Conservation (phyloP, 1,140 invertebrate genomes). For the Solen grandis region DNA sequence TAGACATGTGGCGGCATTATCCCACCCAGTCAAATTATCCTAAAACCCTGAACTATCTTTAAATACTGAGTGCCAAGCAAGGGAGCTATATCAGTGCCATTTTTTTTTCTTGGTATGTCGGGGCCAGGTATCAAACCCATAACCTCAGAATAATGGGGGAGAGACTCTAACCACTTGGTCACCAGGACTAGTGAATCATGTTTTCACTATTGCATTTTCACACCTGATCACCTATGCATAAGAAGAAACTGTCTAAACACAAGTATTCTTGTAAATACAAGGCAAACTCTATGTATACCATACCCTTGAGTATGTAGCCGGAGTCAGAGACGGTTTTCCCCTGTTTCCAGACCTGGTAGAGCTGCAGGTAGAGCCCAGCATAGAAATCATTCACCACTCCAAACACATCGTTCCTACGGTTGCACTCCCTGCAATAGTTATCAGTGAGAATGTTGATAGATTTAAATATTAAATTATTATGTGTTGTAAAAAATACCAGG, state of each 20-base stretch:
- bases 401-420: constrained; percentile 80
- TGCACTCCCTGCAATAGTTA: constrained; percentile 81
- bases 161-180: neutral
- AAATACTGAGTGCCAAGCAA: too few species aligned
- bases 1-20: too few species aligned
- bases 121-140: neutral
- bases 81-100: too few species aligned
- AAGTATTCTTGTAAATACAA: too few species aligned
- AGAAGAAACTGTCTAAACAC: neutral
- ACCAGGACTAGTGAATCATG: neutral
- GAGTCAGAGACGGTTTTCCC: constrained; percentile 83
- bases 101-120: neutral
- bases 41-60: too few species aligned
- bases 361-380: constrained; percentile 80
- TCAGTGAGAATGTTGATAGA: too few species aligned
- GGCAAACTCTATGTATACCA: constrained; percentile 25
- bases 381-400: constrained; percentile 83
- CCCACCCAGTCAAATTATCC: too few species aligned
- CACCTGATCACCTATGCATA: neutral
- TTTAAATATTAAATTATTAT: too few species aligned
- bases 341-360: constrained; percentile 82
- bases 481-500: too few species aligned
- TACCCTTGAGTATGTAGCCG: constrained; percentile 83
- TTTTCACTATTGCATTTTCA: neutral
- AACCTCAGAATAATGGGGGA: neutral